A percentile compares a stretch with the other conserved stretches of the same genome.
These are phyloP conservation scores for Drosophila azteca DNA, from an alignment of 1,140 invertebrate genomes.

Conservation along the genomic window DNA sequence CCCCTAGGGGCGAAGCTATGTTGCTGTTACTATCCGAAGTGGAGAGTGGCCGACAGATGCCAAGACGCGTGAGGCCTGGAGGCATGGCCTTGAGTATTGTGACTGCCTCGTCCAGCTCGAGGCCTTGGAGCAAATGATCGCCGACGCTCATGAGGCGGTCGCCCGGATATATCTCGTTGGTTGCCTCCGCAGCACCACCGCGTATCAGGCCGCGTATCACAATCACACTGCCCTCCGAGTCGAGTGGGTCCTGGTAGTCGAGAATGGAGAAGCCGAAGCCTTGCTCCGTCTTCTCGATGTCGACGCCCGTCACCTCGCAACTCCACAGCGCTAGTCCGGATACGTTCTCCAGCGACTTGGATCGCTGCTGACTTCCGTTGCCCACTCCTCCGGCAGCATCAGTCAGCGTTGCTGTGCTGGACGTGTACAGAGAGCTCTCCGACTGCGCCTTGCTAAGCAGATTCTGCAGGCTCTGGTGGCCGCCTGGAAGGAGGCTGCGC, in stretches of 20 bases:
- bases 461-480: constrained; percentile 87
- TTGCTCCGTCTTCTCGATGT: constrained; percentile 93
- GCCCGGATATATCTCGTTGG: constrained; percentile 95
- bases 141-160: constrained; percentile 96
- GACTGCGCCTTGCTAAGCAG: constrained; percentile 93
- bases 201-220: constrained; percentile 97
- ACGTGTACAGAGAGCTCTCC: constrained; percentile 92
- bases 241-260: constrained; percentile 96
- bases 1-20: constrained; percentile 83
- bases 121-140: constrained; percentile 93
- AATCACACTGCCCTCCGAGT: constrained; percentile 95
- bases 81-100: constrained; percentile 94
- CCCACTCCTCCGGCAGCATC: constrained; percentile 83
- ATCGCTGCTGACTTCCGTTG: constrained; percentile 83
- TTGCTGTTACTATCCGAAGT: constrained; percentile 84
- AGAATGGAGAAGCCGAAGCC: constrained; percentile 97
- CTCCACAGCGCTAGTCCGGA: constrained; percentile 97
- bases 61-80: constrained; percentile 92
- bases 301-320: constrained; percentile 93
- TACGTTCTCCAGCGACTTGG: constrained; percentile 95
- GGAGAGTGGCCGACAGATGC: constrained; percentile 92
- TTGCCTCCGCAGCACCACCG: constrained; percentile 94
- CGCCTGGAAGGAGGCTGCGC: constrained; percentile 90
- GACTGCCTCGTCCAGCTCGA: constrained; percentile 95
- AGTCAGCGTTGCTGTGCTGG: constrained; percentile 87